phyloP scores from a whole-genome alignment of 2,113 vertebrate genomes.

The Corythornis cristatus region DNA sequence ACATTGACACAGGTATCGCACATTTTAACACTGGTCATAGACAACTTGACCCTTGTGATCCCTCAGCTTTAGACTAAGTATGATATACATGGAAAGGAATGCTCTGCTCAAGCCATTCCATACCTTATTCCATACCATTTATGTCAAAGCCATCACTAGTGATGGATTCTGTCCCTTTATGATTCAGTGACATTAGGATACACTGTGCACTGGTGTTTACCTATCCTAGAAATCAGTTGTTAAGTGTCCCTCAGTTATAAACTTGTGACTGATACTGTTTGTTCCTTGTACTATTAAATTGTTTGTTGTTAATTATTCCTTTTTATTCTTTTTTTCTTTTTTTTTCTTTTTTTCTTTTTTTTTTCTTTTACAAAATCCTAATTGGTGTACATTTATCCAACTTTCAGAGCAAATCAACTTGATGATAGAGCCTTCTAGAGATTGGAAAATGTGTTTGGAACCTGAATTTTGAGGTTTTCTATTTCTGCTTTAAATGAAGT shows the following conservation, averaged over 20 bases:
- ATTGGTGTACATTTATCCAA: not conserved
- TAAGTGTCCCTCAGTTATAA: not conserved
- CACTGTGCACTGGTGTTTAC: no score
- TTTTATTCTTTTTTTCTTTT: not conserved
- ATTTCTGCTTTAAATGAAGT: not conserved
- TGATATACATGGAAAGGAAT: no score
- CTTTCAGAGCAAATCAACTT: not conserved
- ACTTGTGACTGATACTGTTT: not conserved
- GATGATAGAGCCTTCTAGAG: not conserved
- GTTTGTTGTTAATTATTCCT: not conserved
- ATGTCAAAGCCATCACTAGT: no score
- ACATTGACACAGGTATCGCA: not conserved
- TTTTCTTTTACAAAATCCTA: not conserved
- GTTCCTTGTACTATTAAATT: not conserved
- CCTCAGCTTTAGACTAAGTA: no score
- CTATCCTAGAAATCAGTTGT: not conserved
- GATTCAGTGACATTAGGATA: no score
- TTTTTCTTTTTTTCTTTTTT: not conserved
- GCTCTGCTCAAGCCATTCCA: no score
- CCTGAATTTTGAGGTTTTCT: not conserved
- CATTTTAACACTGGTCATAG: not conserved
- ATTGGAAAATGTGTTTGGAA: not conserved
- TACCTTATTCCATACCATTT: no score
- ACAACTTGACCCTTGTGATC: no score
- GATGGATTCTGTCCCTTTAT: no score